phyloP scores from a whole-genome alignment of 2,888 invertebrate genomes.

The Brenthis ino region DNA sequence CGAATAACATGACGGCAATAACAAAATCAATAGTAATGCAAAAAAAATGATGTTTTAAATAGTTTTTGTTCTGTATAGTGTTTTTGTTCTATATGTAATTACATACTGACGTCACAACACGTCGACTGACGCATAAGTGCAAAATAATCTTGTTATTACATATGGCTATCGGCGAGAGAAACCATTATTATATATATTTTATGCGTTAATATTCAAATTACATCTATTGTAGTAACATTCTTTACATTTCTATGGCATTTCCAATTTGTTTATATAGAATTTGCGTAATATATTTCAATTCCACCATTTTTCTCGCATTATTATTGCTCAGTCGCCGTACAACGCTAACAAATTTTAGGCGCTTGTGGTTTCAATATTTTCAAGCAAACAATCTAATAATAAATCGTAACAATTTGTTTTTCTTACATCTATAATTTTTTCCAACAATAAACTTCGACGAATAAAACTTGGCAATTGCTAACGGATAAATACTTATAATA shows the following conservation, averaged over 20 bases:
- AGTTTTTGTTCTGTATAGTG: conserved; percentile 6
- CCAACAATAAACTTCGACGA: background rate
- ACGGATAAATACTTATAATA: background rate
- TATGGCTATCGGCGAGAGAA: background rate
- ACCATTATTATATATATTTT: conserved; percentile 3
- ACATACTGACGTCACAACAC: conserved; percentile 16
- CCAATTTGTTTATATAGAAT: conserved; percentile 2
- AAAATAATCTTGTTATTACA: conserved; percentile 7
- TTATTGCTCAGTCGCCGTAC: conserved; percentile 6
- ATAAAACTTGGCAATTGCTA: background rate
- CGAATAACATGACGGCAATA: conserved; percentile 12
- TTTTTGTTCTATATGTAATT: conserved; percentile 17
- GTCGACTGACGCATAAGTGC: conserved; percentile 16
- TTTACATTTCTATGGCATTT: too few species aligned
- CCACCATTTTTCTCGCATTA: background rate
- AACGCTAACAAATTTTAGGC: conserved; percentile 26
- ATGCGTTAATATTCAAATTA: background rate
- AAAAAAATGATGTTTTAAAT: background rate
- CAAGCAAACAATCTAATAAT: background rate
- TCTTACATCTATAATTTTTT: background rate
- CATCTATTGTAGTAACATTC: too few species aligned
- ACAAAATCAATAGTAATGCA: conserved; percentile 20
- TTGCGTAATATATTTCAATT: conserved; percentile 7
- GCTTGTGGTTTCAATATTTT: conserved; percentile 25
- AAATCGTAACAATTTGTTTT: conserved; percentile 1